Conservation (phyloP, 1,140 invertebrate species). For the Caenorhabditis remanei region DNA sequence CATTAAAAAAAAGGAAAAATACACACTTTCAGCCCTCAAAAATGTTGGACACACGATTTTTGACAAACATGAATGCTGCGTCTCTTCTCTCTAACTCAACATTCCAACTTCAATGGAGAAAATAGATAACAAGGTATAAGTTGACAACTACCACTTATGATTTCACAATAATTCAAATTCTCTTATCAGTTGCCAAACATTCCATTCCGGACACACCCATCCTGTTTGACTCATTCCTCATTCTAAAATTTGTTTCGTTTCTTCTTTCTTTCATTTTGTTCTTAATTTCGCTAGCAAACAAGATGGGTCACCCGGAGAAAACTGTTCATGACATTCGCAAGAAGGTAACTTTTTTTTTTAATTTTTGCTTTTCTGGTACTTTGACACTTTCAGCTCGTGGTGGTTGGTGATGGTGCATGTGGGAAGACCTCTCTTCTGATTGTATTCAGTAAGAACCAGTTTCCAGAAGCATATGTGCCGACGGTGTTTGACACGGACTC, state of each 20-base stretch:
- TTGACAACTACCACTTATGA: no score
- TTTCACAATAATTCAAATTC: background rate
- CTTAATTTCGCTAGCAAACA: background rate
- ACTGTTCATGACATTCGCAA: background rate
- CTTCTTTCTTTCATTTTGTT: background rate
- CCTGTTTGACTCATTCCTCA: constrained; percentile 1
- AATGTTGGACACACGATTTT: no score
- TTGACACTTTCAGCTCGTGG: constrained; percentile 67
- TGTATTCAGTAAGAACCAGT: constrained; percentile 62
- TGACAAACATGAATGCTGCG: no score
- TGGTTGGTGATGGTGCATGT: constrained; percentile 77
- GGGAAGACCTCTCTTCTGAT: constrained; percentile 71
- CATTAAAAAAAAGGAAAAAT: no score
- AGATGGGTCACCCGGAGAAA: background rate
- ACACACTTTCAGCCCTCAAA: no score
- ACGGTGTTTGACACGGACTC: constrained; percentile 75
- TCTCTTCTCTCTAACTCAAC: no score
- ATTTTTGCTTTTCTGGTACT: background rate
- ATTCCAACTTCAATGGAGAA: no score
- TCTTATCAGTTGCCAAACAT: background rate
- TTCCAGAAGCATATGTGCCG: constrained; percentile 70
- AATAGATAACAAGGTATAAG: no score
- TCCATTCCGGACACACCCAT: constrained; percentile 9
- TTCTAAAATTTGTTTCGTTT: background rate
- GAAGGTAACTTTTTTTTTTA: background rate